Percentiles rank a stretch among this genome's conserved stretches.
Conservation (phyloP, 64 coral and sea anemone genomes). For the Actinia tenebrosa region DNA sequence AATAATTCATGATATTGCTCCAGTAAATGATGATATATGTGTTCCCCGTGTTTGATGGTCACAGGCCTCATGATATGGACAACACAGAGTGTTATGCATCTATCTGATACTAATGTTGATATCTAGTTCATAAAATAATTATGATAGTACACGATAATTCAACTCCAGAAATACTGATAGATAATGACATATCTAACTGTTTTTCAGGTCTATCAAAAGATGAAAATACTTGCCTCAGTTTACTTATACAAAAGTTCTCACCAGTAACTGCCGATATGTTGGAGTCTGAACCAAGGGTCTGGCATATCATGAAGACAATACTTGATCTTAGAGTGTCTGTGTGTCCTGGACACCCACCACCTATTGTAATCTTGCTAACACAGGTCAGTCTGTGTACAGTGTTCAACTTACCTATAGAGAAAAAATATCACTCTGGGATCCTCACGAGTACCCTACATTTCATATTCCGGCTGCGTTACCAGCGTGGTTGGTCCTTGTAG, state of each 20-base stretch:
- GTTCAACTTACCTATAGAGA: too few relatives aligned
- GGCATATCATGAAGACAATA: constrained; percentile 21
- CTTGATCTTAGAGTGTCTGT: constrained; percentile 25
- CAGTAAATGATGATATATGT: constrained; percentile 22
- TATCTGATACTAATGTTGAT: constrained; percentile 15
- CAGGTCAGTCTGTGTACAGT: background rate
- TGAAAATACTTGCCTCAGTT: constrained; percentile 55
- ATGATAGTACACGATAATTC: background rate
- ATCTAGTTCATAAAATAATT: background rate
- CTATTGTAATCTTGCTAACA: background rate
- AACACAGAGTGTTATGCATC: background rate
- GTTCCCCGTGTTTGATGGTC: constrained; percentile 26
- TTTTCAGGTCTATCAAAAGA: constrained; percentile 29
- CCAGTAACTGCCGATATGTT: constrained; percentile 32
- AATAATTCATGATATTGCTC: too few relatives aligned
- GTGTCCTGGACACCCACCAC: constrained; percentile 41
- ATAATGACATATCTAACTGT: background rate
- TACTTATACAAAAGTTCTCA: constrained; percentile 48
- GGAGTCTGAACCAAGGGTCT: constrained; percentile 32
- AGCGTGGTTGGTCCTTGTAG: too few relatives aligned
- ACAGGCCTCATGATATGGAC: constrained; percentile 19
- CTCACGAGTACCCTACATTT: too few relatives aligned
- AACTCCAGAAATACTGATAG: background rate
- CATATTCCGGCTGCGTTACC: too few relatives aligned
- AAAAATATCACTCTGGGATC: too few relatives aligned